Conservation (phyloP, 2,888 invertebrate genomes). For the Euplagia quadripunctaria region DNA sequence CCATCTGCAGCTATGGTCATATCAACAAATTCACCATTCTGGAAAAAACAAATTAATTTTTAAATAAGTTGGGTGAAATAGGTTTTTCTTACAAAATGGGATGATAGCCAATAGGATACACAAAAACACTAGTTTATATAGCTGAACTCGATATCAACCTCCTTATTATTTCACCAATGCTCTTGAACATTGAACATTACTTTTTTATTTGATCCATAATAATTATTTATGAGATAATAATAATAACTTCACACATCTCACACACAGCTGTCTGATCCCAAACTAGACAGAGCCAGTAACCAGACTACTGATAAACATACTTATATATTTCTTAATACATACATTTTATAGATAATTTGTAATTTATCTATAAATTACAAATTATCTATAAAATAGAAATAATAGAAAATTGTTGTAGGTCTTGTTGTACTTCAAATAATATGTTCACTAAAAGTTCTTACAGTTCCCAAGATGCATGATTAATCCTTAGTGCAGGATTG, state of each 20-base stretch:
- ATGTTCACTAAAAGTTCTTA: background rate
- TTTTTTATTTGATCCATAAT: background rate
- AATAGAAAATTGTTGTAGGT: background rate
- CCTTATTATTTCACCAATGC: background rate
- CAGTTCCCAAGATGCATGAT: background rate
- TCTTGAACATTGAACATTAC: background rate
- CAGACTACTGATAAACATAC: no score
- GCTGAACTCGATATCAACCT: background rate
- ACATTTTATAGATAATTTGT: no score
- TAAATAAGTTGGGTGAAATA: background rate
- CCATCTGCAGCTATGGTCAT: constrained; percentile 83
- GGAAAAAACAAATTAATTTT: constrained; percentile 32
- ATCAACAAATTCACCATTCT: constrained; percentile 85
- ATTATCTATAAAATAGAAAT: no score
- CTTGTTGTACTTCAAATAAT: background rate
- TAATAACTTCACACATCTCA: no score
- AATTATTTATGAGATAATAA: background rate
- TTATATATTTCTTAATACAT: no score
- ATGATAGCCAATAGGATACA: background rate
- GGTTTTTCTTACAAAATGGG: no score
- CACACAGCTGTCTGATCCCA: no score
- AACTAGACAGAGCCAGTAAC: no score
- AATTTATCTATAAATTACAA: no score
- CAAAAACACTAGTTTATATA: background rate
- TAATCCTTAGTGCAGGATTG: no score